Base-by-base conservation (phyloP, 2,888 invertebrate species). In the Xestoiulus laeticollis region DNA sequence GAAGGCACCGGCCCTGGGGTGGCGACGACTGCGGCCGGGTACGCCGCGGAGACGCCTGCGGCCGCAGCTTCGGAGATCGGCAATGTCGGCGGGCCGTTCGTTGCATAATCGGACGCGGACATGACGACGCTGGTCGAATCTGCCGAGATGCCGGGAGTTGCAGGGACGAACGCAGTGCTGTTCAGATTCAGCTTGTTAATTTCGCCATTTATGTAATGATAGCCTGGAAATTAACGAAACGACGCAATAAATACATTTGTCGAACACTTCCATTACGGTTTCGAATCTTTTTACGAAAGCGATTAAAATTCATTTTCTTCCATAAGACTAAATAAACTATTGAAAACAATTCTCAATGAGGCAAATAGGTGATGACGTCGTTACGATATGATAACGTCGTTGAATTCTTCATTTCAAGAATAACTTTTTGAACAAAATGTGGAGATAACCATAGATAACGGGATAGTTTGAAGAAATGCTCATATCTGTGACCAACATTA, bases 121-220 rank as follows among this genome's bases (percentile, higher is more conserved):
- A 88, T 53, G 30, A 85, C 85, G 89, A 90, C 90, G 91, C 91
- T 16, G 2, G 85, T 8, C 30, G 8, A 68, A 32, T 90, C 92
- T 92, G 89, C 92, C 92, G 91, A 92, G 90, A 90, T 90, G 91
- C 89, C 91, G 88, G 85, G 90, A 85, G 83, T 89, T 89, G 87
- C 89, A 89, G 88, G 92, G 92, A 94, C 93, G 92, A 94, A 95
- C 92, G 94, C 94, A 94, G 94, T 93, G 94, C 94, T 93, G 94
- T 48, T 16, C 22, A 19, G 32, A 16, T 32, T 94, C 93, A 94
- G 94, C 94, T 95, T 95, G 92, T 94, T 95, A 93, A 95, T 94
- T 94, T 95, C 95, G 94, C 95, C 95, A 95, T 95, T 96, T 95
- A 96, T 95, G 94, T 95, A 95, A 93, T 95, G 95, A 94, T 94